phyloP scores from a whole-genome alignment of 1,140 invertebrate species.

The Calephelis nemesis region DNA sequence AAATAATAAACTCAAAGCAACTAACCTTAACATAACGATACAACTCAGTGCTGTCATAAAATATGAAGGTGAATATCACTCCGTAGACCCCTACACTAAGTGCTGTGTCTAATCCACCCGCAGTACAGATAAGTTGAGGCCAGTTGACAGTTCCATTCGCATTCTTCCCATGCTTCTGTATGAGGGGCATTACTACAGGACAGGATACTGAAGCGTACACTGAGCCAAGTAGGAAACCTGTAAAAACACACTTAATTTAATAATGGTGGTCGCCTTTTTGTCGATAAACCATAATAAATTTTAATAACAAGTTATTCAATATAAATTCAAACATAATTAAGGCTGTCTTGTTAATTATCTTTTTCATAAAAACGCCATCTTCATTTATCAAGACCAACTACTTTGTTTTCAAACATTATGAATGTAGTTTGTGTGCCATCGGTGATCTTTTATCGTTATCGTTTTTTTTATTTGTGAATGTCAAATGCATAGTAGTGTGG shows the following conservation, averaged over 20 bases:
- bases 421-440: too few species aligned
- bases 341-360: too few species aligned
- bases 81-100: conserved; percentile 67
- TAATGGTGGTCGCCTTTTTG: too few species aligned
- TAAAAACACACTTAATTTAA: conserved; percentile 11
- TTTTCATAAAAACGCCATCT: too few species aligned
- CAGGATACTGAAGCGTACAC: conserved; percentile 66
- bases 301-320: too few species aligned
- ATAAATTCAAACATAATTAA: too few species aligned
- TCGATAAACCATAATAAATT: too few species aligned
- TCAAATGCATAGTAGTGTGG: too few species aligned
- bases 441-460: too few species aligned
- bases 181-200: conserved; percentile 58
- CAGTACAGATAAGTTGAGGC: conserved; percentile 64
- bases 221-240: conserved; percentile 63
- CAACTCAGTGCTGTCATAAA: conserved; percentile 44
- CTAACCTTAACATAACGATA: conserved; percentile 58
- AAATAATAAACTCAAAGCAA: not conserved
- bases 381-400: too few species aligned
- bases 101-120: conserved; percentile 62
- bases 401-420: too few species aligned
- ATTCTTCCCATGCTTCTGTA: conserved; percentile 42
- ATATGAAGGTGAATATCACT: conserved; percentile 54
- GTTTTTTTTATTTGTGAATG: too few species aligned
- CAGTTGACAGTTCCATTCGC: conserved; percentile 47